These are phyloP conservation scores for Oncorhynchus clarkii DNA, from an alignment of 2,113 vertebrate species.

Conservation along the genomic window DNA sequence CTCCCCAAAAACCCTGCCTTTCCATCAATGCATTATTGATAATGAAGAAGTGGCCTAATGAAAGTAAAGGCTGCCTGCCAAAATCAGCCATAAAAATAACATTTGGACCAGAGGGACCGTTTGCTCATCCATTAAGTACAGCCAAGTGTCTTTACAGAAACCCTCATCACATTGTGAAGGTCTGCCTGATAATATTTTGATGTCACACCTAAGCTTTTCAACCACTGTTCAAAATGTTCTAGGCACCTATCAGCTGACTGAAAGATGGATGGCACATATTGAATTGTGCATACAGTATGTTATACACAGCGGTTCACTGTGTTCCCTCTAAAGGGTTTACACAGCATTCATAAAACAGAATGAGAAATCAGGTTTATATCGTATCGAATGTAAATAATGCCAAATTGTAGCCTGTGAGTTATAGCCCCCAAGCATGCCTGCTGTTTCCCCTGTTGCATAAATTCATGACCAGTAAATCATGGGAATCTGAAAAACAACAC, in stretches of 20 bases:
- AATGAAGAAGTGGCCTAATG: slow-evolving; percentile 74
- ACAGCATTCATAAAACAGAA: slow-evolving; percentile 56
- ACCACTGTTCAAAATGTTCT: too few species aligned
- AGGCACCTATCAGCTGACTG: not conserved
- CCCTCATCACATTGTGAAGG: slow-evolving; percentile 29
- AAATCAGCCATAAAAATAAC: slow-evolving; percentile 71
- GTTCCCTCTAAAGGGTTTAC: slow-evolving; percentile 50
- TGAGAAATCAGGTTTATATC: slow-evolving; percentile 60
- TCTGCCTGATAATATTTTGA: slow-evolving; percentile 13
- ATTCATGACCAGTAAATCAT: slow-evolving; percentile 77
- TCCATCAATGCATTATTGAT: slow-evolving; percentile 76
- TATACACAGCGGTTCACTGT: slow-evolving; percentile 19
- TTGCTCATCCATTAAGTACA: slow-evolving; percentile 62
- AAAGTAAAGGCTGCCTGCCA: slow-evolving; percentile 72
- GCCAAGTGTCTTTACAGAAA: slow-evolving; percentile 51
- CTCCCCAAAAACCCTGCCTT: slow-evolving; percentile 68
- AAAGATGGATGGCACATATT: slow-evolving; percentile 15
- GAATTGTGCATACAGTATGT: not conserved
- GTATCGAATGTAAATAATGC: slow-evolving; percentile 75
- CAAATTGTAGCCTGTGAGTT: slow-evolving; percentile 72
- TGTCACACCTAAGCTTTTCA: not conserved
- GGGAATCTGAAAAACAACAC: slow-evolving; percentile 52
- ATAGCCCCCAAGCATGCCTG: slow-evolving; percentile 65
- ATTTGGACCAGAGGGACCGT: slow-evolving; percentile 66
- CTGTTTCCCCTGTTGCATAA: slow-evolving; percentile 67